Conservation (phyloP, 2,113 vertebrate genomes). For the Neomonachus schauinslandi region DNA sequence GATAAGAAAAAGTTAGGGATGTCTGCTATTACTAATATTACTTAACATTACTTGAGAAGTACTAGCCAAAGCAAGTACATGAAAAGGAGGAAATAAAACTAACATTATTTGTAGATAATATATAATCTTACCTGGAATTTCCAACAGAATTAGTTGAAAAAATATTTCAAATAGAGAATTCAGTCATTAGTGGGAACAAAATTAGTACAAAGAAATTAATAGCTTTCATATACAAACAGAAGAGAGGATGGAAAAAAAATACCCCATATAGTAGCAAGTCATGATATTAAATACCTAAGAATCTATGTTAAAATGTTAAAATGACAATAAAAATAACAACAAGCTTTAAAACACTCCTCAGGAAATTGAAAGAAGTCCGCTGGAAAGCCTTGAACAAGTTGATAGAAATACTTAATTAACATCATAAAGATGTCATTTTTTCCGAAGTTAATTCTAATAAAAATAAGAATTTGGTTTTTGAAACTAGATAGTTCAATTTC, state of each 20-base stretch:
- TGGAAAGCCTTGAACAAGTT: neutral
- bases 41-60: neutral
- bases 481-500: neutral
- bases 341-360: neutral
- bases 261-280: neutral
- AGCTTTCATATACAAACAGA: neutral
- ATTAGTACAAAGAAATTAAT: conserved; percentile 28
- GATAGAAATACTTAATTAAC: neutral
- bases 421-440: neutral
- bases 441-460: neutral
- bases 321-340: neutral
- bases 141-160: neutral
- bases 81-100: neutral
- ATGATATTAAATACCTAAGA: neutral
- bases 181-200: neutral
- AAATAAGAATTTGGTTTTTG: neutral
- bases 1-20: neutral
- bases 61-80: neutral
- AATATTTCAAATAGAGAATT: neutral
- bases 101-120: neutral
- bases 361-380: neutral
- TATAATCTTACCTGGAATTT: neutral
- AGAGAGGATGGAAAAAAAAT: neutral
- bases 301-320: neutral
- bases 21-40: neutral